Evolutionary conservation across 2,888 invertebrate genomes (phyloP), one percentile per base, ranked within the genome.

Genomic region (Nezara viridula): DNA sequence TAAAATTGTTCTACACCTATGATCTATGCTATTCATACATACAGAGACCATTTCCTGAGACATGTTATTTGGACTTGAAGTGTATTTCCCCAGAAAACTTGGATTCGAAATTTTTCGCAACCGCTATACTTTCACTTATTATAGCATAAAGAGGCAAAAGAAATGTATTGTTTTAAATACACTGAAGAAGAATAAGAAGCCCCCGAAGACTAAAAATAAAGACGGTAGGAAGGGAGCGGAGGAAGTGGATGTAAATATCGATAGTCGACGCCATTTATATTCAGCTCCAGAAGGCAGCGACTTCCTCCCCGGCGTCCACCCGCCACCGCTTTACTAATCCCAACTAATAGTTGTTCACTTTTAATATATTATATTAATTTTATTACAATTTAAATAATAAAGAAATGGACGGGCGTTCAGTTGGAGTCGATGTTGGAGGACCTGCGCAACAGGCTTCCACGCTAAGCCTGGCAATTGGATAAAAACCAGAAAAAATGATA

Each of bases 171-270:
- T 55, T 55, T 55, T 55, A 55, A 55, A 55, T 2, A 55, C 10
- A 1, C 55, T n/a, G 0, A 24, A 55, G 19, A 55, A n/a, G 9
- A 55, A 55, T 24, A 73, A 73, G 37, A 19, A 44, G 5, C 44
- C 37, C 2, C 32, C 27, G 37, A 73, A 19, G 37, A 19, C 66
- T 73, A 73, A 73, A 73, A 73, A 73, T 73, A 73, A 73, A 37
- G 19, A 1, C 37, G 66, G 32, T 21, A 32, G 66, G 37, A 37
- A 73, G 21, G 7, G 66, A 73, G 37, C 16, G 21, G 66, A 37
- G 66, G 66, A 73, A 73, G 66, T 73, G 66, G 66, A 73, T 73
- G 66, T 73, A 73, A 37, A 73, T 73, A 73, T 73, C 66, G 66
- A 73, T 73, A 73, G 6, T 14, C 4, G 37, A 32, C 7, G 66